A percentile compares a stretch with the other conserved stretches of the same genome.
Evolutionary conservation across 2,888 invertebrate species (phyloP).

Genomic region (Zygogramma bicolorata): DNA sequence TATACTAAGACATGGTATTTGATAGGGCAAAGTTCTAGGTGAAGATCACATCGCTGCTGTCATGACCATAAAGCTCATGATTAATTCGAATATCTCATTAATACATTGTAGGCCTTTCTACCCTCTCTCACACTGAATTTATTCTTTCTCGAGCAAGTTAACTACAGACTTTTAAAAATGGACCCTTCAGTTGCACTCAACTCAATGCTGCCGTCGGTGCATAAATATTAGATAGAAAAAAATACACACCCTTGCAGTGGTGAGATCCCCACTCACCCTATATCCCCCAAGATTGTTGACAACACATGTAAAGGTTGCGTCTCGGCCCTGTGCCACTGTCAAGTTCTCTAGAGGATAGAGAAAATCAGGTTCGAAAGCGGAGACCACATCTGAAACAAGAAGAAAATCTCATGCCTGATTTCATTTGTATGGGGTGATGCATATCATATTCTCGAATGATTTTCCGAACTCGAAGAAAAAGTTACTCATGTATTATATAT

Average conservation of each 20-base stretch:
- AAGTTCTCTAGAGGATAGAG: conserved; percentile 84
- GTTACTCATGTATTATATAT: background rate
- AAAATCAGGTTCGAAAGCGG: conserved; percentile 85
- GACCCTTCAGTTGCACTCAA: conserved; percentile 52
- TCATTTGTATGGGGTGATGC: conserved; percentile 10
- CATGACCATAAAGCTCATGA: background rate
- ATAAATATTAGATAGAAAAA: conserved; percentile 55
- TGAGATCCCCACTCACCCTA: conserved; percentile 92
- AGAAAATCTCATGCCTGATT: conserved; percentile 9
- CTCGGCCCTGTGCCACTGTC: conserved; percentile 85
- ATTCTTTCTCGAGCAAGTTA: background rate
- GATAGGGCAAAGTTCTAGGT: no score
- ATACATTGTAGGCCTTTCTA: background rate
- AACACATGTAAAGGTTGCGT: conserved; percentile 87
- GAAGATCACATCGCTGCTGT: no score
- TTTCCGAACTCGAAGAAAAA: conserved; percentile 4
- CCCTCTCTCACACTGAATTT: background rate
- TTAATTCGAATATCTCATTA: background rate
- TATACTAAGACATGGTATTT: no score
- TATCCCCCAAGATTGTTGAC: conserved; percentile 85
- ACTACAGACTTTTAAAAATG: conserved; percentile 42
- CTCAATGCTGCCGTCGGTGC: conserved; percentile 57
- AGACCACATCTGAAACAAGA: conserved; percentile 69
- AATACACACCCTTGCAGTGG: conserved; percentile 88
- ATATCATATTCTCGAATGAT: conserved; percentile 12